Evolutionary conservation across 2,113 vertebrate species (phyloP).

Genomic region (Periophthalmus modestus): DNA sequence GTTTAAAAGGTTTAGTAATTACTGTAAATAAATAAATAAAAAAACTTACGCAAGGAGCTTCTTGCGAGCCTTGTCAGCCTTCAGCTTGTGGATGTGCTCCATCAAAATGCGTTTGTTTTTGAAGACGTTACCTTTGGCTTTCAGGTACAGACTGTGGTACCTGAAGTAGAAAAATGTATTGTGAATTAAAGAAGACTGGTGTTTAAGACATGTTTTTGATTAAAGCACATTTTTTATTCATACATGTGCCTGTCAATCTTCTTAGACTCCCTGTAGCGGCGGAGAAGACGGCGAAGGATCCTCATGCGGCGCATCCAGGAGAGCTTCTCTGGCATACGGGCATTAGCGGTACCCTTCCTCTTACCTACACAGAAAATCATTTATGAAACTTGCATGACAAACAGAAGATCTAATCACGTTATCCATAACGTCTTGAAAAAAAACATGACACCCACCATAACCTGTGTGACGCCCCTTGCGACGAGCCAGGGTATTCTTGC

Average conservation of each 20-base stretch:
- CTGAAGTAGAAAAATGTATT: conserved; percentile 56
- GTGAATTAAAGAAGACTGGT: not conserved
- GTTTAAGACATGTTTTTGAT: not conserved
- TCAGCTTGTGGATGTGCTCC: conserved; percentile 98
- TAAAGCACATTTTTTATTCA: conserved; percentile 32
- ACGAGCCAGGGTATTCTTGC: conserved; percentile 93
- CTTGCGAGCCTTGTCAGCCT: conserved; percentile 97
- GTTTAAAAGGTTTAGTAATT: not conserved
- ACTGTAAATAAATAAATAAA: not conserved
- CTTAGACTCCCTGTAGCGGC: conserved; percentile 94
- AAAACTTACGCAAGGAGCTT: conserved; percentile 91
- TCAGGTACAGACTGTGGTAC: conserved; percentile 96
- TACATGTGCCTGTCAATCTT: conserved; percentile 98
- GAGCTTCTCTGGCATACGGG: conserved; percentile 94
- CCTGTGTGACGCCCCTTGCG: conserved; percentile 95
- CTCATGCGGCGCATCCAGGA: conserved; percentile 96
- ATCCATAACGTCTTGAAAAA: not conserved
- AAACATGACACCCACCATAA: conserved; percentile 79
- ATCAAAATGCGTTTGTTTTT: conserved; percentile 98
- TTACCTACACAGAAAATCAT: conserved; percentile 78
- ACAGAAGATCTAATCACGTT: not conserved
- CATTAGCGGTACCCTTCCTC: conserved; percentile 95
- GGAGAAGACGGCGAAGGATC: conserved; percentile 89
- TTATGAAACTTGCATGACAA: not conserved
- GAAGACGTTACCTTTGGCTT: conserved; percentile 94